Conservation (phyloP, 2,888 invertebrate species). For the Heliconius aoede region DNA sequence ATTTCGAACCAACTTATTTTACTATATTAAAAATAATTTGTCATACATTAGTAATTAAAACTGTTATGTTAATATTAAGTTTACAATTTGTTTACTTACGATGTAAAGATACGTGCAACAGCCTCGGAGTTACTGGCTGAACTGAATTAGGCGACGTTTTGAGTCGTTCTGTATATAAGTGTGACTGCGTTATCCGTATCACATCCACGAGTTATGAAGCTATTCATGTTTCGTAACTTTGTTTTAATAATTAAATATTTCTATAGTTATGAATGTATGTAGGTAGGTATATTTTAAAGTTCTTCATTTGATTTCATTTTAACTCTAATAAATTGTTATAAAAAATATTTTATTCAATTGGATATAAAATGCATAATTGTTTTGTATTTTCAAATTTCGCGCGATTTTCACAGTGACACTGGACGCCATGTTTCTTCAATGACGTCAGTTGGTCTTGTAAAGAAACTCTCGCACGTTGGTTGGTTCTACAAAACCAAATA, state of each 20-base stretch:
- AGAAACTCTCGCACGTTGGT: no score
- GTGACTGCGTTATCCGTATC: slow-evolving; percentile 6
- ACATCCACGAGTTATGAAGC: background rate
- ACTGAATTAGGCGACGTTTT: slow-evolving; percentile 9
- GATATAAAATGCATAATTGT: no score
- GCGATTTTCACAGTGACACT: no score
- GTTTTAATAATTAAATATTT: background rate
- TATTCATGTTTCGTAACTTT: background rate
- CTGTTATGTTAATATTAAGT: background rate
- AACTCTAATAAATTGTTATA: no score
- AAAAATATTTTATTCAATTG: no score
- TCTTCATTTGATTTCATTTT: no score
- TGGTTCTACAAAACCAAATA: no score
- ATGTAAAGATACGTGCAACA: background rate
- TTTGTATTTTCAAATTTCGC: no score
- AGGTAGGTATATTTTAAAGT: no score
- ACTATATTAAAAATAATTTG: background rate
- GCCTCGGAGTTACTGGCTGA: background rate
- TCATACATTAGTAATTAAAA: background rate
- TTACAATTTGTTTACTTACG: slow-evolving; percentile 2
- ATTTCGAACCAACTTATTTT: background rate
- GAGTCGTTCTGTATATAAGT: background rate
- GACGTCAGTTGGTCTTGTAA: no score
- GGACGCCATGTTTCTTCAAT: no score
- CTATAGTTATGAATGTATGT: background rate